These are phyloP conservation scores for Anomalospiza imberbis DNA, from an alignment of 2,797 vertebrate genomes.

Conservation along the genomic window DNA sequence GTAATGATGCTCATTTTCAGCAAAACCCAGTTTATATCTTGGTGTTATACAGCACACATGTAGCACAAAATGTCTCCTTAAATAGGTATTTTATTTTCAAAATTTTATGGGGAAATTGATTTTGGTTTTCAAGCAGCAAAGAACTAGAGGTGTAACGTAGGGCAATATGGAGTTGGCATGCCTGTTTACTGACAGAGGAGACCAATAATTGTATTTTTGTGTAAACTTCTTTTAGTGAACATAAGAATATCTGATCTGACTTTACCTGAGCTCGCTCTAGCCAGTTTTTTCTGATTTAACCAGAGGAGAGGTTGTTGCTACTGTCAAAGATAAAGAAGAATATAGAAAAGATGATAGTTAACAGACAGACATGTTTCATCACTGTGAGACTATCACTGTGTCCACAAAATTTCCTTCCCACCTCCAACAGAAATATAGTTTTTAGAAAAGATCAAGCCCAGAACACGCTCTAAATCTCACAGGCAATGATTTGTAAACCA, in stretches of 20 bases:
- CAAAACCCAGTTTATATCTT: neutral
- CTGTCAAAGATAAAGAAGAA: neutral
- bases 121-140: neutral
- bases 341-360: neutral
- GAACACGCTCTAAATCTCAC: neutral
- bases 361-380: neutral
- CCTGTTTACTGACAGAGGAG: neutral
- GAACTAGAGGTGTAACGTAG: neutral
- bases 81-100: neutral
- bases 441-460: neutral
- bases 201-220: neutral
- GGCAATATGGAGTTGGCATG: neutral
- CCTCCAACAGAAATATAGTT: neutral
- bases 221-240: neutral
- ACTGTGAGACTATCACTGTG: neutral
- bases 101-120: neutral
- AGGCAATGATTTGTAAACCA: neutral
- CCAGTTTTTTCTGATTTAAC: neutral
- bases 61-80: neutral
- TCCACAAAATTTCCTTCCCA: neutral
- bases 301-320: neutral
- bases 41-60: neutral
- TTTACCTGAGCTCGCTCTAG: neutral
- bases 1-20: neutral
- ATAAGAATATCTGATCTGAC: neutral